A percentile compares a stretch with the other conserved stretches of the same genome.
Evolutionary conservation across 2,888 invertebrate genomes (phyloP).

Genomic region (Asteroscopus sphinx): DNA sequence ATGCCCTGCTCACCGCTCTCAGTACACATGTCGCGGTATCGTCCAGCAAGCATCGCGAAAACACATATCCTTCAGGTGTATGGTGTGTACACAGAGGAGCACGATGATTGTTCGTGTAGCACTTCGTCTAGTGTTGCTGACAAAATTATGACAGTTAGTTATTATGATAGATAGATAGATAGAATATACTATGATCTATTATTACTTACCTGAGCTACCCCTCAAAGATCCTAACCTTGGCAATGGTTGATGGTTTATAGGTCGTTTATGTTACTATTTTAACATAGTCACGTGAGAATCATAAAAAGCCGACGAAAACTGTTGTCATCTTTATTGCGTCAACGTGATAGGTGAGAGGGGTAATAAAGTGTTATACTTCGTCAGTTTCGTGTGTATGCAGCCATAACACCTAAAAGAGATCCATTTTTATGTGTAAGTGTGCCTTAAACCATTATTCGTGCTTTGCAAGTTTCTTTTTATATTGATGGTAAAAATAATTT

Average conservation of each 20-base stretch:
- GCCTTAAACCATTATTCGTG: constrained; percentile 4
- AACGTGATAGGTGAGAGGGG: constrained; percentile 49
- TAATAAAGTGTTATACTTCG: constrained; percentile 45
- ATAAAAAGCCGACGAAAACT: constrained; percentile 41
- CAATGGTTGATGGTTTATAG: constrained; percentile 33
- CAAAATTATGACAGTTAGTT: too few relatives aligned
- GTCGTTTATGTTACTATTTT: constrained; percentile 34
- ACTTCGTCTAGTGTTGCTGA: neutral
- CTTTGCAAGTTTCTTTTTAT: neutral
- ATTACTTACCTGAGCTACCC: constrained; percentile 17
- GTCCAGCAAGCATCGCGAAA: too few relatives aligned
- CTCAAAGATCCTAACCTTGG: constrained; percentile 27
- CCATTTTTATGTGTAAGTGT: constrained; percentile 5
- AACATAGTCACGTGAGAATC: constrained; percentile 41
- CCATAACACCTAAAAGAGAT: constrained; percentile 16
- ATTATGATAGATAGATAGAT: too few relatives aligned
- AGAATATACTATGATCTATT: constrained; percentile 26
- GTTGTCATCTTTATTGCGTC: constrained; percentile 42
- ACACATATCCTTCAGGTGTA: too few relatives aligned
- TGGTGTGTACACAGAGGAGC: too few relatives aligned
- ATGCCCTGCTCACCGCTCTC: too few relatives aligned
- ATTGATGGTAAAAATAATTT: neutral
- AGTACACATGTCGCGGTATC: too few relatives aligned
- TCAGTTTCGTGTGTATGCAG: constrained; percentile 25
- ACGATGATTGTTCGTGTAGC: too few relatives aligned